Evolutionary conservation across 2,797 vertebrate genomes (phyloP).

Genomic region (Myripristis murdjan): DNA sequence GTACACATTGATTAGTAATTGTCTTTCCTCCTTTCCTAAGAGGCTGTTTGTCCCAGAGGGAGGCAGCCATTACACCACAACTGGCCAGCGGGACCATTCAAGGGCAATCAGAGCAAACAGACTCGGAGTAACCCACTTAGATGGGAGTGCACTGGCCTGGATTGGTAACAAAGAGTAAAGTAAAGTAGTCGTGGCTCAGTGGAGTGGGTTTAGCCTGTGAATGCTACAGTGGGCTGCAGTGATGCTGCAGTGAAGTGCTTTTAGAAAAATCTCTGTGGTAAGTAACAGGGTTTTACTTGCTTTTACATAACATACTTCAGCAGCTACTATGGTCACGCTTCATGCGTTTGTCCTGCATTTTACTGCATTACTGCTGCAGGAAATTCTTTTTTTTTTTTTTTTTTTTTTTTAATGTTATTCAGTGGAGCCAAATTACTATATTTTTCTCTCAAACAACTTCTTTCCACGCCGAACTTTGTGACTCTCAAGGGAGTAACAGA

Average conservation of each 20-base stretch:
- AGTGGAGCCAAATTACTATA: conserved; percentile 11
- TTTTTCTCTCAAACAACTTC: conserved; percentile 4
- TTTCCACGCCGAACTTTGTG: not conserved
- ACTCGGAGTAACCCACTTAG: conserved; percentile 62
- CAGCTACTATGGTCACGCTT: conserved; percentile 6
- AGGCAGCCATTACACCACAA: conserved; percentile 68
- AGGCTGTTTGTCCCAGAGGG: conserved; percentile 67
- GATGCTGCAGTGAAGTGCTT: conserved; percentile 17
- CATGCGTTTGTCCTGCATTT: conserved; percentile 20
- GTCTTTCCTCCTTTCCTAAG: conserved; percentile 61
- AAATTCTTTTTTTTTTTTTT: too few species aligned
- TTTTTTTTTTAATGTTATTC: too few species aligned
- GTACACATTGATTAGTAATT: conserved; percentile 76
- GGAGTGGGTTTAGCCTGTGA: conserved; percentile 24
- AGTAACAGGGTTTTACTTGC: conserved; percentile 14
- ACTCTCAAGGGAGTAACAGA: not conserved
- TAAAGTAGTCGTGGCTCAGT: conserved; percentile 13
- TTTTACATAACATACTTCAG: conserved; percentile 9
- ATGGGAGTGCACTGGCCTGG: conserved; percentile 32
- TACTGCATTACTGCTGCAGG: conserved; percentile 2
- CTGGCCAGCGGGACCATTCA: conserved; percentile 70
- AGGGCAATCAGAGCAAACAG: conserved; percentile 72
- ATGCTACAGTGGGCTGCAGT: conserved; percentile 20
- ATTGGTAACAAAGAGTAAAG: conserved; percentile 46
- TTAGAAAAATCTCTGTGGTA: conserved; percentile 41